phyloP scores from a whole-genome alignment of 2,888 invertebrate species.

The Amphiduros pacificus region DNA sequence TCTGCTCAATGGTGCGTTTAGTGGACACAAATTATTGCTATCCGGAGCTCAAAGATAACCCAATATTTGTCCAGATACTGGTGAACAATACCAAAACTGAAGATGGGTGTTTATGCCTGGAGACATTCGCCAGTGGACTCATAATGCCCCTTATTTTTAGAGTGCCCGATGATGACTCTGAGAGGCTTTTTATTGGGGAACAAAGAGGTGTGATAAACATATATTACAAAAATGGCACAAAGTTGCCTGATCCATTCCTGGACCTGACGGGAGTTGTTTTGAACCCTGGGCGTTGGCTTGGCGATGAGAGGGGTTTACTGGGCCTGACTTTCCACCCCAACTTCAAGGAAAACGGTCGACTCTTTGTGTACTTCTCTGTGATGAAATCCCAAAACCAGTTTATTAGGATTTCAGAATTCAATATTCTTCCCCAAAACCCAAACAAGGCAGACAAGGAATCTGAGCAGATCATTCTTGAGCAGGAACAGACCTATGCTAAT shows the following conservation, averaged over 20 bases:
- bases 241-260: slow-evolving; percentile 37
- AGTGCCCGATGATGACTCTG: slow-evolving; percentile 39
- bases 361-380: slow-evolving; percentile 43
- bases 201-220: slow-evolving; percentile 46
- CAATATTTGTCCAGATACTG: slow-evolving; percentile 34
- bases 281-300: slow-evolving; percentile 21
- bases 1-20: slow-evolving; percentile 36
- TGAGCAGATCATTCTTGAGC: slow-evolving; percentile 42
- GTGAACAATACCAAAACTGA: slow-evolving; percentile 30
- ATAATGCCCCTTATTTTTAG: slow-evolving; percentile 23
- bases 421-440: slow-evolving; percentile 30
- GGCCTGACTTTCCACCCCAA: slow-evolving; percentile 49
- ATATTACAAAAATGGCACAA: slow-evolving; percentile 35
- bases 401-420: slow-evolving; percentile 26
- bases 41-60: slow-evolving; percentile 43
- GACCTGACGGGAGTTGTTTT: slow-evolving; percentile 34
- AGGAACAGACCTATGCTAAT: slow-evolving; percentile 47
- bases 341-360: slow-evolving; percentile 40
- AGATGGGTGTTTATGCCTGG: slow-evolving; percentile 49
- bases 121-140: slow-evolving; percentile 28
- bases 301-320: slow-evolving; percentile 45
- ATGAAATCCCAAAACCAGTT: neutral
- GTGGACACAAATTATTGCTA: slow-evolving; percentile 48
- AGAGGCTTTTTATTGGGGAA: slow-evolving; percentile 49
- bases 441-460: slow-evolving; percentile 36